Evolutionary conservation across 2,888 invertebrate species (phyloP), one percentile per base, ranked within the genome.

Genomic region (Cacoxenus indagator): DNA sequence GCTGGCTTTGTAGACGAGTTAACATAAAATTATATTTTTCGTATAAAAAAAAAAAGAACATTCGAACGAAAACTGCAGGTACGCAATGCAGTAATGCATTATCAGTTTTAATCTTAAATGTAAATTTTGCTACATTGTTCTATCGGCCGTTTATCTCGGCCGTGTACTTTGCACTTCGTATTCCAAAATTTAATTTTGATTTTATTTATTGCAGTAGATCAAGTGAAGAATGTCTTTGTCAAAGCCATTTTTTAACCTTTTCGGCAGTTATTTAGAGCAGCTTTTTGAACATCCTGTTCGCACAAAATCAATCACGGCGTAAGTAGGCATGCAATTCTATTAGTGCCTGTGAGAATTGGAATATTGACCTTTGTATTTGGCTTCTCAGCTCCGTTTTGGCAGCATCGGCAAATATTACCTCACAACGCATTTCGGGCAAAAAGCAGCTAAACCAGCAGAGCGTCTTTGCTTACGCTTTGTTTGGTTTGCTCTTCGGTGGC

Each of bases 231-330:
- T 88, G 88, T 78, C 86, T n/a, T 73, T 88, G 17, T 87, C 88
- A 0, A 94, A 93, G 87, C 94, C 94, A 9, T 83, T 94, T 67
- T 92, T 93, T 86, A 91, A 91, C 78, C 88, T 93, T 65, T 81
- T 94, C 37, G 91, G 92, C 64, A 91, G 91, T 48, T 95, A 95
- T 88, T 91, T 95, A 82, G 91, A 92, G 78, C 93, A 93, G 84
- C 89, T 95, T 62, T 94, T 93, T 84, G 90, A 91, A 71, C 91
- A 93, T 87, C 95, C 95, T 0, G 89, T 95, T 66, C 92, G 91
- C 84, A 95, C 95, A 1, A 94, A 94, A 89, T 92, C 94, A 45
- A 88, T 95, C 65, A 94, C 93, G 69, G 94, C 94, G 95, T 95
- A 90, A 90, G 71, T 73, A 31, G 46, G 1, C n/a, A 43, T 22